Evolutionary conservation across 2,888 invertebrate species (phyloP), one percentile per base, ranked within the genome.

Genomic region (Tipula helvola): DNA sequence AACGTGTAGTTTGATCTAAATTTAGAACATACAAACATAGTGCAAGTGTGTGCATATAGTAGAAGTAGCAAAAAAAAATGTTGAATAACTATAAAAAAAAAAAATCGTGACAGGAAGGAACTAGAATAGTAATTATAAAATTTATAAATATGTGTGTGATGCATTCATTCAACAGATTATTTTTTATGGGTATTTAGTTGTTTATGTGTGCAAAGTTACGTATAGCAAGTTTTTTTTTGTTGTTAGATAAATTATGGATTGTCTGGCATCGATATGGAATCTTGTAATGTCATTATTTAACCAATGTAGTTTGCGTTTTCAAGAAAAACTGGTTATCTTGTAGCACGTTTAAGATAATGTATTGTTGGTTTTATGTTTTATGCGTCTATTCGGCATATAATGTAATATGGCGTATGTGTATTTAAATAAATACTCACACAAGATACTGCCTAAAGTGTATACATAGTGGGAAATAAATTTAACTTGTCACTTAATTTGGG

Each of bases 81-180:
- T 71, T 71, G 71, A 71, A 84, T 39, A 41, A 84, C 16, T 84
- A 84, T 10, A 7, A 10, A 36, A 36, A 84, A 84, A 84, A 16
- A 84, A 39, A 41, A 39, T 84, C 41, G 36, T 84, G 84, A 84
- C 84, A 84, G 84, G 84, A 84, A 84, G 84, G 84, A 84, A 84
- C 84, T 84, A 84, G 36, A 84, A 39, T 84, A 36, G 84, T 84
- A 84, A 84, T 84, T 84, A 39, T 39, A 84, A 71, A 71, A 28
- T 71, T 71, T 71, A 71, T 57, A 57, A 57, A 57, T 71, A 28
- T 71, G 71, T 71, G 71, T 71, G 71, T 71, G 28, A 28, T 71
- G 10, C 18, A 71, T 71, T 71, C 71, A 71, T 71, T 71, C 28
- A 71, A 71, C 8, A 71, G 71, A 71, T 71, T 28, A 28, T 39